A percentile compares a stretch with the other conserved stretches of the same genome.
These are phyloP conservation scores for Venustoraphidia nigricollis DNA, from an alignment of 2,888 invertebrate species.

Conservation along the genomic window DNA sequence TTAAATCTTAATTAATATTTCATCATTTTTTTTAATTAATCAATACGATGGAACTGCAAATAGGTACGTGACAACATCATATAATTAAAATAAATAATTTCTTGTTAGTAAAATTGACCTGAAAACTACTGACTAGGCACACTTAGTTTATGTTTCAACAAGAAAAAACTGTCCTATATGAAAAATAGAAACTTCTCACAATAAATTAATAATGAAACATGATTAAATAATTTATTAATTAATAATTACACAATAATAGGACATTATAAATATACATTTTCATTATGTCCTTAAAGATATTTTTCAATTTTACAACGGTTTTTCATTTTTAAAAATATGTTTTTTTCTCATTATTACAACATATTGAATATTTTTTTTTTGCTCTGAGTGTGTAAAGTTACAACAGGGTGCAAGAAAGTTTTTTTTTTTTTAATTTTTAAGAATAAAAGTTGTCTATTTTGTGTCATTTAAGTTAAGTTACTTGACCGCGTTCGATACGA, in stretches of 20 bases:
- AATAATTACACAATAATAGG: too few species aligned
- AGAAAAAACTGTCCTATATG: slow-evolving; percentile 38
- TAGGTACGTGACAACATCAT: slow-evolving; percentile 16
- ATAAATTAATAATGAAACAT: slow-evolving; percentile 29
- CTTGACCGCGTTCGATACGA: too few species aligned
- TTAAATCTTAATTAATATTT: too few species aligned
- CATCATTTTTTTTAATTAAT: background rate
- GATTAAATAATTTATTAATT: slow-evolving; percentile 20
- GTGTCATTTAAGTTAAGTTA: background rate
- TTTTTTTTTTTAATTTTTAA: background rate
- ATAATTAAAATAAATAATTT: slow-evolving; percentile 21
- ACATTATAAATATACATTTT: slow-evolving; percentile 1
- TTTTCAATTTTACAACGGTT: slow-evolving; percentile 16
- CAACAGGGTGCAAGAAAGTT: slow-evolving; percentile 23
- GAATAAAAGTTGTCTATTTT: background rate
- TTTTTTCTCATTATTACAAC: slow-evolving; percentile 26
- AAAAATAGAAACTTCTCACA: slow-evolving; percentile 35
- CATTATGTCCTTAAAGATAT: slow-evolving; percentile 7
- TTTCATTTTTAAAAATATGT: slow-evolving; percentile 30
- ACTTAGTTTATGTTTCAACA: slow-evolving; percentile 42
- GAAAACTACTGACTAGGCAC: slow-evolving; percentile 51
- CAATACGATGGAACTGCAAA: slow-evolving; percentile 23
- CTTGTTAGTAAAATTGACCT: slow-evolving; percentile 37
- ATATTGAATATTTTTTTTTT: slow-evolving; percentile 30
- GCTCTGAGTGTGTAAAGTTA: slow-evolving; percentile 28